phyloP scores from a whole-genome alignment of 2,888 invertebrate genomes.

The Caenorhabditis sp. region DNA sequence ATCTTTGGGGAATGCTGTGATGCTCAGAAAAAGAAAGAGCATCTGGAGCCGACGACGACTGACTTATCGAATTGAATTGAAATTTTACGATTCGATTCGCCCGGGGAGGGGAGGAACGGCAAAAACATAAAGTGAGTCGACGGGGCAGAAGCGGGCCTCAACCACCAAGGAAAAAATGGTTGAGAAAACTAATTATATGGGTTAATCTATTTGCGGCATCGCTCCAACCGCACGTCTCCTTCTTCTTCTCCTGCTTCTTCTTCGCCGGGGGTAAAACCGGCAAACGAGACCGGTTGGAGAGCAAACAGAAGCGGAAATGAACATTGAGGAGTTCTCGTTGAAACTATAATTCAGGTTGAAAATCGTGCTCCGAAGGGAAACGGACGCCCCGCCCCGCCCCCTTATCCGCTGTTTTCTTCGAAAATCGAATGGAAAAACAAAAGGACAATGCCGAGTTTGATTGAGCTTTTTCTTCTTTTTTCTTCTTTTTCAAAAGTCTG shows the following conservation, averaged over 20 bases:
- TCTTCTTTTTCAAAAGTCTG: not conserved
- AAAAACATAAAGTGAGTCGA: conserved; percentile 9
- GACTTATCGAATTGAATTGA: not conserved
- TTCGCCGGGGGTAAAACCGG: conserved; percentile 16
- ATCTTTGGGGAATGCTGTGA: not conserved
- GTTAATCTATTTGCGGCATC: conserved; percentile 54
- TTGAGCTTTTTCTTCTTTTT: no score
- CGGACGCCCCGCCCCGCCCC: not conserved
- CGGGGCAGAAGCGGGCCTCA: conserved; percentile 2
- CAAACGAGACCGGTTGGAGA: conserved; percentile 18
- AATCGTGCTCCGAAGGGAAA: not conserved
- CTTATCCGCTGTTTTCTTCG: no score
- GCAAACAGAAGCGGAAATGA: not conserved
- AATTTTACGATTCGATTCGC: no score
- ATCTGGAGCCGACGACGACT: no score
- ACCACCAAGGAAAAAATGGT: conserved; percentile 41
- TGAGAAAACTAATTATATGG: conserved; percentile 54
- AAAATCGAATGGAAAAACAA: not conserved
- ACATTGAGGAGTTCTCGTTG: not conserved
- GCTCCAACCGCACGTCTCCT: conserved; percentile 35
- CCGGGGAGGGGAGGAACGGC: conserved; percentile 9
- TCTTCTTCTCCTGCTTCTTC: conserved; percentile 2
- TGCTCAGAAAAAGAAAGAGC: no score
- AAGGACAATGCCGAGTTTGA: not conserved
- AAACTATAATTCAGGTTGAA: no score